Evolutionary conservation across 2,797 vertebrate genomes (phyloP).

Genomic region (Odontamblyopus lacepedii): DNA sequence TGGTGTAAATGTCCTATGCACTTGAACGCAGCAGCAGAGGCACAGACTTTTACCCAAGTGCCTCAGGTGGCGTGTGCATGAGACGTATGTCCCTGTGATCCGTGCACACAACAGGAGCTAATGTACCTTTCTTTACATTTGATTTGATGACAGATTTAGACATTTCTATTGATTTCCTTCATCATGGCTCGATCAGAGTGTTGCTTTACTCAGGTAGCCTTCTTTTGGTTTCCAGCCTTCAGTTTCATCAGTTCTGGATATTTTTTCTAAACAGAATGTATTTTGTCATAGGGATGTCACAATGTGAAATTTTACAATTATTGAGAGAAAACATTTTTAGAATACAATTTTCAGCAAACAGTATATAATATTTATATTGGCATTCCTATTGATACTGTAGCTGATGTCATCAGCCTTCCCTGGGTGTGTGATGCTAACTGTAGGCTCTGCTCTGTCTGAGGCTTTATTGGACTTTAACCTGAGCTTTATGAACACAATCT

Average conservation of each 20-base stretch:
- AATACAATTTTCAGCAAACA: no score
- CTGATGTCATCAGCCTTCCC: no score
- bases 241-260: constrained; percentile 45
- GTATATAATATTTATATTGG: no score
- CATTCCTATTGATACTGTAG: no score
- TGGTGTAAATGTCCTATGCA: no score
- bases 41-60: constrained; percentile 76
- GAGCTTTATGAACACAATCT: no score
- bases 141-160: constrained; percentile 11
- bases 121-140: constrained; percentile 10
- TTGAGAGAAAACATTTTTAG: background rate
- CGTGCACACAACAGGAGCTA: constrained; percentile 9
- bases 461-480: no score
- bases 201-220: constrained; percentile 76
- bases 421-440: no score
- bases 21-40: background rate
- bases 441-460: no score
- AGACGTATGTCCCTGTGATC: constrained; percentile 37
- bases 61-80: constrained; percentile 67
- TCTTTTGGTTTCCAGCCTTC: constrained; percentile 53
- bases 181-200: constrained; percentile 32
- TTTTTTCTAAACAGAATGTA: constrained; percentile 57
- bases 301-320: background rate
- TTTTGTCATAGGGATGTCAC: background rate
- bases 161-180: constrained; percentile 17